Base-by-base conservation (phyloP, 2,888 invertebrate species). In the Lycocerus yunnanus region DNA sequence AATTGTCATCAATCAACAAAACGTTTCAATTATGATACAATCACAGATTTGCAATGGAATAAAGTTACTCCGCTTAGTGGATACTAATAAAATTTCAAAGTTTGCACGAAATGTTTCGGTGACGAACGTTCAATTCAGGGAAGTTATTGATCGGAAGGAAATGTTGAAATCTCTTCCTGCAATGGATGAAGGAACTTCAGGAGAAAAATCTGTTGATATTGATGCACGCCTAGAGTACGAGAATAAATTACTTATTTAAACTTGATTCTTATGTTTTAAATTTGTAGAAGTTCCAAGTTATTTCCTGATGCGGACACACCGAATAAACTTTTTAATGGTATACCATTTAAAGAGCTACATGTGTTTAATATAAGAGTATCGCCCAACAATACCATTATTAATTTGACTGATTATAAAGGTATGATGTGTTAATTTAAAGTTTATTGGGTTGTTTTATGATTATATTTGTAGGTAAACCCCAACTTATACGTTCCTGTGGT, bases 311-410 rank as follows among this genome's bases (percentile, higher is more conserved):
- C 89, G 73, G 90, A 91, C 69, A 95, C 96, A 0, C 92, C 93
- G 58, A 89, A 91, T 75, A 88, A 88, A 81, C 83, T 96, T 3
- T 95, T 95, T 82, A 90, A 94, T 84, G 96, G 96, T 0, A 87
- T 92, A 0, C 90, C 91, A 1, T 98, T 92, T 85, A 92, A 92
- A 84, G 92, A 96, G 66, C 84, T 98, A 68, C 97, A 97, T 0
- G 90, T 98, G 73, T 91, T 94, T 81, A 93, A 96, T 85, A 92
- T 98, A 66, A 90, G 93, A 83, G 93, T 95, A 0, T 92, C 94
- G 10, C 91, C 90, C 75, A 98, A 98, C 88, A 98, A 98, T 86
- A 97, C 98, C 10, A 93, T 97, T 72, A 89, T 98, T 73, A 89
- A 90, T 10, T 84, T 97, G 58, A 92, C 94, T 1, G 93, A 96